A percentile compares a stretch with the other conserved stretches of the same genome.
Conservation (phyloP, 1,140 invertebrate species). For the Drosophila bifasciata region DNA sequence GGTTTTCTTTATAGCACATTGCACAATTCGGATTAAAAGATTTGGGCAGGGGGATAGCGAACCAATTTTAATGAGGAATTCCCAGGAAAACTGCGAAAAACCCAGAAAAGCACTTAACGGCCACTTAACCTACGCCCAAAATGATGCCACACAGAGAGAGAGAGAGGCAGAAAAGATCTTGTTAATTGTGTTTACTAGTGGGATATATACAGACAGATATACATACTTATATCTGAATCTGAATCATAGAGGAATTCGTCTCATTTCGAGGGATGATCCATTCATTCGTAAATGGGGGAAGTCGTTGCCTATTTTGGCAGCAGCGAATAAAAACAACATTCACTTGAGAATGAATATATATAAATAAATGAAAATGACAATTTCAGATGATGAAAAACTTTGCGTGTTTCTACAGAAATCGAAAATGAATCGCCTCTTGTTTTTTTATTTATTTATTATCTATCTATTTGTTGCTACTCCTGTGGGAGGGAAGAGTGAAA, state of each 20-base stretch:
- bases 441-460: conserved; percentile 2
- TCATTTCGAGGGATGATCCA: conserved; percentile 55
- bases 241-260: conserved; percentile 57
- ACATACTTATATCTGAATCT: conserved; percentile 26
- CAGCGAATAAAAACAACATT: conserved; percentile 28
- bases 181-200: conserved; percentile 59
- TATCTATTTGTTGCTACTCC: conserved; percentile 17
- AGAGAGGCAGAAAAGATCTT: conserved; percentile 32
- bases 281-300: conserved; percentile 39
- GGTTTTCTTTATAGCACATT: not conserved
- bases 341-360: conserved; percentile 29
- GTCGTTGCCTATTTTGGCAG: conserved; percentile 42
- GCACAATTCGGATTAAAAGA: conserved; percentile 16
- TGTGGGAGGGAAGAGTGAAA: conserved; percentile 7
- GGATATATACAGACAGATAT: too few relatives aligned
- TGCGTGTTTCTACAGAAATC: conserved; percentile 53
- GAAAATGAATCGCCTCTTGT: conserved; percentile 54
- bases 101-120: conserved; percentile 36
- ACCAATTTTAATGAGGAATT: conserved; percentile 51
- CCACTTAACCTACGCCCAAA: conserved; percentile 54
- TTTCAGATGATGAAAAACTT: conserved; percentile 53
- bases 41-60: conserved; percentile 14
- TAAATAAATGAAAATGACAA: conserved; percentile 53
- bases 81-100: conserved; percentile 30
- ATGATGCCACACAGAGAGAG: conserved; percentile 24